Evolutionary conservation across 2,888 invertebrate species (phyloP).

Genomic region (Choreutis nemorana): DNA sequence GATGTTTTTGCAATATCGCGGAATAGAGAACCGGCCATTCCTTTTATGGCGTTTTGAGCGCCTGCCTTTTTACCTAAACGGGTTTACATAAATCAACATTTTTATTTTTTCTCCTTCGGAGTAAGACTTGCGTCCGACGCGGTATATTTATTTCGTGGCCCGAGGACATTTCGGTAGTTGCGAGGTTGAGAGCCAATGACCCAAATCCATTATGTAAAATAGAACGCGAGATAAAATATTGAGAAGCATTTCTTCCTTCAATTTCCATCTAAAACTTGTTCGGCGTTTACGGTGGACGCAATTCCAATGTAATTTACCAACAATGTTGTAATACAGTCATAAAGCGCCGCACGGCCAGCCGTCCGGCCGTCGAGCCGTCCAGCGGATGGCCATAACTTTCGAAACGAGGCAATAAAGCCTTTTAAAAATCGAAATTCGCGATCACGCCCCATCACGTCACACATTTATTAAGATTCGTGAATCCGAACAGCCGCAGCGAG

Average conservation of each 20-base stretch:
- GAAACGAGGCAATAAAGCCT: too few relatives aligned
- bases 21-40: slow-evolving; percentile 17
- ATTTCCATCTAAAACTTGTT: too few relatives aligned
- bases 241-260: neutral
- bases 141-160: slow-evolving; percentile 2
- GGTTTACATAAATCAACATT: slow-evolving; percentile 15
- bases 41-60: slow-evolving; percentile 26
- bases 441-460: neutral
- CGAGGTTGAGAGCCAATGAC: too few relatives aligned
- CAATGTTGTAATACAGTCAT: too few relatives aligned
- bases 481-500: slow-evolving; percentile 9
- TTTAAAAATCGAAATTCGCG: neutral
- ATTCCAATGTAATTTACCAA: too few relatives aligned
- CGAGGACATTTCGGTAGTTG: too few relatives aligned
- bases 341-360: too few relatives aligned
- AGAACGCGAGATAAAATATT: neutral
- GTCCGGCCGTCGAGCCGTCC: too few relatives aligned
- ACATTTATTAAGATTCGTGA: too few relatives aligned
- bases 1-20: slow-evolving; percentile 25
- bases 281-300: too few relatives aligned
- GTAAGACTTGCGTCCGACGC: slow-evolving; percentile 2
- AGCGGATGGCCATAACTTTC: too few relatives aligned
- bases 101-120: slow-evolving; percentile 9
- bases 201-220: too few relatives aligned
- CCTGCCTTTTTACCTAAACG: slow-evolving; percentile 21